Evolutionary conservation across 2,797 vertebrate species (phyloP).

Genomic region (Chloroceryle amazona): DNA sequence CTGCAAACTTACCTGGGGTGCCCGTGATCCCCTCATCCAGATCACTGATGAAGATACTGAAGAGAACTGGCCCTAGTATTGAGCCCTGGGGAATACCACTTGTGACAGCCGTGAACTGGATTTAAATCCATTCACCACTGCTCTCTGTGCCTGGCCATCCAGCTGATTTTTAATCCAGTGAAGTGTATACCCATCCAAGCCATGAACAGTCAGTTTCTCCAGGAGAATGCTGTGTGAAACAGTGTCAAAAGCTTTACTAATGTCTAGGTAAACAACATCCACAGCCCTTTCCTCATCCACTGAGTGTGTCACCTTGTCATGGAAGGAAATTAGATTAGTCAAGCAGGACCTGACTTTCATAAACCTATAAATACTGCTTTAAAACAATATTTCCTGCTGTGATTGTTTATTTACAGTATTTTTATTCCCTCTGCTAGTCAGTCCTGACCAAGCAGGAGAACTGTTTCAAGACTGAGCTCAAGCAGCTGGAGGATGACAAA

Average conservation of each 20-base stretch:
- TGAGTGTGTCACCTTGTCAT: neutral
- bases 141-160: neutral
- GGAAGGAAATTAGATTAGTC: neutral
- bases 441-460: conserved; percentile 88
- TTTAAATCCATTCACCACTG: neutral
- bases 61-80: neutral
- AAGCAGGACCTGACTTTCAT: neutral
- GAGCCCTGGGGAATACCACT: neutral
- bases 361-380: neutral
- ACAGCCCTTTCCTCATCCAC: neutral
- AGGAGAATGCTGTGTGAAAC: neutral
- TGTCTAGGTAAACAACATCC: neutral
- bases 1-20: neutral
- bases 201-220: too few species aligned
- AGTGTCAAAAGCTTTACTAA: neutral
- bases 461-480: conserved; percentile 86
- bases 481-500: conserved; percentile 84
- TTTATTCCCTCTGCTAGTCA: conserved; percentile 66
- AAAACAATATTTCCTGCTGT: neutral
- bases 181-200: neutral
- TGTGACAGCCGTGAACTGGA: neutral
- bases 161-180: neutral
- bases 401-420: neutral
- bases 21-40: neutral
- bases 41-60: neutral